Conservation (phyloP, 1,140 invertebrate genomes). For the Hirudo medicinalis region DNA sequence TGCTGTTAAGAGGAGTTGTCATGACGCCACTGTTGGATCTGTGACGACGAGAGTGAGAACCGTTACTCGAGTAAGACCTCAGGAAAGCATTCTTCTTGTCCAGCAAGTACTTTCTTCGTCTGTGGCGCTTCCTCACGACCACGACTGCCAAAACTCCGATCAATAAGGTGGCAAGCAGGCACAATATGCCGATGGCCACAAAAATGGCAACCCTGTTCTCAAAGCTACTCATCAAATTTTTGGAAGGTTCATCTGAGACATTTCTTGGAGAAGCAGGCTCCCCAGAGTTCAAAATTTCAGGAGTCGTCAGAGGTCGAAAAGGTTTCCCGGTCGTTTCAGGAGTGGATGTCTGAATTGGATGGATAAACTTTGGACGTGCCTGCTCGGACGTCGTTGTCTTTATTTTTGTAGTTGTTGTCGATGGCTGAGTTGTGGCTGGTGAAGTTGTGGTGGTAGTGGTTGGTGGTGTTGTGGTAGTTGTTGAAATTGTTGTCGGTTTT, state of each 20-base stretch:
- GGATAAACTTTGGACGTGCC: neutral
- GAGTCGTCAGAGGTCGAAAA: neutral
- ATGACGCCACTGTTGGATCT: conserved; percentile 1
- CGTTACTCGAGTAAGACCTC: neutral
- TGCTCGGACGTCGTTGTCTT: neutral
- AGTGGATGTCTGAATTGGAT: neutral
- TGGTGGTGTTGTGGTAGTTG: neutral
- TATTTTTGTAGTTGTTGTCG: neutral
- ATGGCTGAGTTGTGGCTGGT: neutral
- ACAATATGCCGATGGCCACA: neutral
- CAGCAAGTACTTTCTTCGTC: conserved; percentile 4
- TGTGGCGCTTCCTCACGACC: neutral
- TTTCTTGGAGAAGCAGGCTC: neutral
- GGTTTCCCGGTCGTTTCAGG: neutral
- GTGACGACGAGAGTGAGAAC: neutral
- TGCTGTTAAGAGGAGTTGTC: conserved; percentile 5
- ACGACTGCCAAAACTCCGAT: neutral
- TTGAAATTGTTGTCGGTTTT: neutral
- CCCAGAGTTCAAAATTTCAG: neutral
- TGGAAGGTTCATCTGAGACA: neutral
- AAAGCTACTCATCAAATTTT: neutral
- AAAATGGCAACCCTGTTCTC: conserved; percentile 3
- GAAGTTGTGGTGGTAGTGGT: neutral
- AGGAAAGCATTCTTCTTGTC: neutral
- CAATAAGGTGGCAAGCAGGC: neutral